phyloP scores from a whole-genome alignment of 2,113 vertebrate species.

The Paramormyrops kingsleyae region DNA sequence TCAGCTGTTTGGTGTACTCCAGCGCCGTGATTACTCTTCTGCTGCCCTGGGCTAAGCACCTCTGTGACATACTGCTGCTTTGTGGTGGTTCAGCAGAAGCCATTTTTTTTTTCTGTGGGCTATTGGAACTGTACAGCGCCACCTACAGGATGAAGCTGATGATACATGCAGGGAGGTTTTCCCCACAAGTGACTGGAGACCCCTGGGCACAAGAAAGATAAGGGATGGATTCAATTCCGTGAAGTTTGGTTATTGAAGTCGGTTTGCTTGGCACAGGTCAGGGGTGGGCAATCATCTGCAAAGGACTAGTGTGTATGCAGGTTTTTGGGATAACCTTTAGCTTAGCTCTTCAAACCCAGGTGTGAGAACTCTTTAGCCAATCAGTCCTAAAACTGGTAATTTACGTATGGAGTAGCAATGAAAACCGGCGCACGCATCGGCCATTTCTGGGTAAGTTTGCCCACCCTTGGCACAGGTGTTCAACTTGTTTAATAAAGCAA shows the following conservation, averaged over 20 bases:
- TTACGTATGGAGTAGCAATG: neutral
- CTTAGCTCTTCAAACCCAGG: neutral
- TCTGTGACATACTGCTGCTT: neutral
- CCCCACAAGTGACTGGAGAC: neutral
- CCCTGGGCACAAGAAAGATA: neutral
- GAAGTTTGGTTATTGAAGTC: neutral
- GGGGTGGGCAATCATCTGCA: neutral
- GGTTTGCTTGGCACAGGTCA: neutral
- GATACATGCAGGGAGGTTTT: neutral
- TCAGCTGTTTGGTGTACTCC: neutral
- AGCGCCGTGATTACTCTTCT: neutral
- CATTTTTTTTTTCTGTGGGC: neutral
- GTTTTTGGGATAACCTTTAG: neutral
- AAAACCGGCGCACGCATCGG: neutral
- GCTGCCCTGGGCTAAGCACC: neutral
- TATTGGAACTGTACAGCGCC: neutral
- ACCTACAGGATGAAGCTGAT: neutral
- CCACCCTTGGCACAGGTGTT: neutral
- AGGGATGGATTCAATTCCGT: neutral
- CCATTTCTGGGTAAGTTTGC: neutral
- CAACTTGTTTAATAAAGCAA: neutral
- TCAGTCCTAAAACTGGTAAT: neutral
- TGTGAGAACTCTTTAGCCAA: neutral
- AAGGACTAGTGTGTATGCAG: neutral
- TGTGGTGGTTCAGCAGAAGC: neutral